Percentiles rank a stretch among this genome's conserved stretches.
Evolutionary conservation across 1,140 invertebrate species (phyloP).

Genomic region (Bicyclus anynana): DNA sequence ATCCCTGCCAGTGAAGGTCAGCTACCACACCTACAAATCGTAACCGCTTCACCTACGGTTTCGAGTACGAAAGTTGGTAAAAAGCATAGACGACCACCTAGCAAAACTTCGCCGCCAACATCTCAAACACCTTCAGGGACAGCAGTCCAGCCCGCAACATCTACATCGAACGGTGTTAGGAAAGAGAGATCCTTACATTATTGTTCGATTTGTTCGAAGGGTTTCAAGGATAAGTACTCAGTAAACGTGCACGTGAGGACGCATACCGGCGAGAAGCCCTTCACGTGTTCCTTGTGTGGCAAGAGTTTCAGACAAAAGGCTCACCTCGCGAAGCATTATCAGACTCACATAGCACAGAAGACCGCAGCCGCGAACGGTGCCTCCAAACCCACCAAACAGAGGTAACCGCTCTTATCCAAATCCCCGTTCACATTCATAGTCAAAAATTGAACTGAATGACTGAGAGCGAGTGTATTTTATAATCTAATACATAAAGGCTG

Average conservation of each 20-base stretch:
- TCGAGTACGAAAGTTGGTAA: slow-evolving; percentile 75
- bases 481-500: slow-evolving; percentile 69
- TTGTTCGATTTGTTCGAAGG: slow-evolving; percentile 94
- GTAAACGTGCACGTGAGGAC: slow-evolving; percentile 95
- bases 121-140: slow-evolving; percentile 52
- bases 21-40: slow-evolving; percentile 71
- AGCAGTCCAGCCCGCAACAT: slow-evolving; percentile 69
- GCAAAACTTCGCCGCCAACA: slow-evolving; percentile 60
- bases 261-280: slow-evolving; percentile 94
- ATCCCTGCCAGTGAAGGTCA: slow-evolving; percentile 69
- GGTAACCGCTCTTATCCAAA: slow-evolving; percentile 55
- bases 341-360: slow-evolving; percentile 93
- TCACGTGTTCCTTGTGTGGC: slow-evolving; percentile 91
- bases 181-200: slow-evolving; percentile 93
- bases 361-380: slow-evolving; percentile 75
- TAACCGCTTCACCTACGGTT: slow-evolving; percentile 71
- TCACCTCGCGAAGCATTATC: slow-evolving; percentile 97
- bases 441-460: slow-evolving; percentile 59
- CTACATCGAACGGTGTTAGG: slow-evolving; percentile 79
- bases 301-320: slow-evolving; percentile 97
- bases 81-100: slow-evolving; percentile 74
- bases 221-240: slow-evolving; percentile 95
- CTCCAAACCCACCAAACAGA: slow-evolving; percentile 69
- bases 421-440: slow-evolving; percentile 48
- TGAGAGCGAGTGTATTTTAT: slow-evolving; percentile 62